phyloP scores from a whole-genome alignment of 2,113 vertebrate genomes.

The Sialia sialis region DNA sequence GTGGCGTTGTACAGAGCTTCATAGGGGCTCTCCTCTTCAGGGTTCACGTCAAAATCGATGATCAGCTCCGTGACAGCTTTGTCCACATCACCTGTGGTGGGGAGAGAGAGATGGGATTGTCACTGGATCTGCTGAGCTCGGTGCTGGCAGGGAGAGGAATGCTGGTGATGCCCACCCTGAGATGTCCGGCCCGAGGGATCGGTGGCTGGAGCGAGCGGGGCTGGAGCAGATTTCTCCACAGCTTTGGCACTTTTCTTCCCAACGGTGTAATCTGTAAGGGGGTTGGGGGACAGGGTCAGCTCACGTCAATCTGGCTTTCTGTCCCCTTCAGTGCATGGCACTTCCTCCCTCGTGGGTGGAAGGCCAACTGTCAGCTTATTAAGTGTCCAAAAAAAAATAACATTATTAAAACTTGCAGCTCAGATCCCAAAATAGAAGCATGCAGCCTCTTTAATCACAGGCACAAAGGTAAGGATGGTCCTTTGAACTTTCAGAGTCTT shows the following conservation, averaged over 20 bases:
- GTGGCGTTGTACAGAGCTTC: constrained; percentile 91
- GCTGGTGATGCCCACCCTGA: constrained; percentile 61
- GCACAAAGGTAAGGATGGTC: background rate
- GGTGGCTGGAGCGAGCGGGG: background rate
- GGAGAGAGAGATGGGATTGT: background rate
- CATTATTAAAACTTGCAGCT: background rate
- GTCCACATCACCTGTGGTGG: constrained; percentile 77
- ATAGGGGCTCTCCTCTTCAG: constrained; percentile 88
- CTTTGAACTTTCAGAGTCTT: constrained; percentile 31
- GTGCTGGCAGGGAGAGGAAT: background rate
- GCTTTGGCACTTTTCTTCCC: constrained; percentile 77
- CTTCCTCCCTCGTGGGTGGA: background rate
- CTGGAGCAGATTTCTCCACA: constrained; percentile 65
- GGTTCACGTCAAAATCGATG: constrained; percentile 75
- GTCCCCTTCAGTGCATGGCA: background rate
- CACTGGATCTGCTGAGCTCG: background rate
- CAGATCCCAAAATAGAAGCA: background rate
- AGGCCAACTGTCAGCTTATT: background rate
- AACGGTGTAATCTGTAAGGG: constrained; percentile 79
- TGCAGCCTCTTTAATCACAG: background rate
- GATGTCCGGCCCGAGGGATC: constrained; percentile 64
- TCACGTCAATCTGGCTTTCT: background rate
- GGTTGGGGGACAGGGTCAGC: background rate
- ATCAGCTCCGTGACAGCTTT: constrained; percentile 81
- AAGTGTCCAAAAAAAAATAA: background rate